Base-by-base conservation (phyloP, 2,888 invertebrate species). In the Dione vanillae region DNA sequence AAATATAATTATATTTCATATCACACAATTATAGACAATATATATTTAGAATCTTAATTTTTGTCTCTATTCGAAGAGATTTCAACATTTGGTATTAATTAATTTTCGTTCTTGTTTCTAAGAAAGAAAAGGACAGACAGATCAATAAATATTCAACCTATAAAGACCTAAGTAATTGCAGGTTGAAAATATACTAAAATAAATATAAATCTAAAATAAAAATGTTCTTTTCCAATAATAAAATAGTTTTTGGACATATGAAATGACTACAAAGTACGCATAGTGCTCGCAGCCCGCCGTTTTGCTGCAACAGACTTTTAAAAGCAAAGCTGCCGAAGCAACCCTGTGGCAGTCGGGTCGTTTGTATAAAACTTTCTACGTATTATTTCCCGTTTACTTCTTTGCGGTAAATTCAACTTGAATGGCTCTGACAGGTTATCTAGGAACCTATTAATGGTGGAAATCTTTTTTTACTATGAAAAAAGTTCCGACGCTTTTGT, bases 351-450 rank as follows among this genome's bases (percentile, higher is more conserved):
- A 84, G 19, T 49, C 49, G 10, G 16, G 84, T 85, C 84, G 85
- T 87, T 85, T 87, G 85, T 86, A 81, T 85, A 86, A 85, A 88
- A 87, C 80, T 88, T 86, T 81, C 64, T 73, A 75, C 74, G 71
- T 74, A 78, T 72, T 77, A 74, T 77, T 75, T 77, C 74, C 71
- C 68, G 70, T 73, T 75, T 74, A 71, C 72, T 72, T 70, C 74
- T 72, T 71, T 66, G 69, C 70, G 72, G 73, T 69, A 70, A 75
- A 74, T 73, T 74, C 74, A 70, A 72, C 73, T 73, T 74, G 73
- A 75, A 74, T 74, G 73, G 70, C 72, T 71, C 70, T 78, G 79
- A 79, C 78, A 77, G 79, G 75, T 76, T 74, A 78, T 78, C 77
- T 74, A 74, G 70, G 74, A 74, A 75, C 67, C 75, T 74, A 79